Base-by-base conservation (phyloP, 2,888 invertebrate genomes). In the Chironomus tentans region DNA sequence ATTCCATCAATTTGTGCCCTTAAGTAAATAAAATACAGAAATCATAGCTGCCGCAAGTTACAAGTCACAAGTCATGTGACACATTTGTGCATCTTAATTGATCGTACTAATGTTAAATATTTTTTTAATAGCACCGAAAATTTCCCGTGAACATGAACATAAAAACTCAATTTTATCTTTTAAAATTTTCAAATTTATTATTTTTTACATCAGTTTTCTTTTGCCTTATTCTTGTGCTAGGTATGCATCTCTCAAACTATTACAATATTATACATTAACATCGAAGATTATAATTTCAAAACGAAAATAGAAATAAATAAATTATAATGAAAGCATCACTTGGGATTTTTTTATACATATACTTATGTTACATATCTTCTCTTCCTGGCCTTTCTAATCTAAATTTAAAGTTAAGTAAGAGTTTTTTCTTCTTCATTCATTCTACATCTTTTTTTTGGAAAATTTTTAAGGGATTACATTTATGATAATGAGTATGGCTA, bases 231-330 rank as follows among this genome's bases (percentile, higher is more conserved):
- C 38, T 50, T 50, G 50, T n/a, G 50, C 15, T n/a, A 50, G 13
- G 50, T 50, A 50, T n/a, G 50, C 6, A 15, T 56, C 18, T 56
- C 6, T 6, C n/a, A n/a, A 56, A 56, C 56, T 56, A 18, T 18
- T 18, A 15, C 56, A 18, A 65, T 24, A 21, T 65, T 21, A n/a
- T 56, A 56, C 56, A 56, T 56, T 18, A 56, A 56, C 15, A 15
- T 56, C 18, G 21, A 56, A 24, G 65, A 65, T 65, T 65, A 65
- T 65, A 18, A 65, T 18, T 15, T 65, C 56, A 56, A 56, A 13
- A 65, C 65, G 21, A 65, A 65, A 65, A 65, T 65, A 65, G 65
- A 65, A 65, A 65, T 65, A 65, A 65, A 65, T 65, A 65, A 65
- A 65, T 65, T 65, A 24, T 65, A 65, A 65, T 24, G 24, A 24